Percentiles rank a stretch among this genome's conserved stretches.
These are phyloP conservation scores for Anomalospiza imberbis DNA, from an alignment of 2,797 vertebrate species.

Conservation along the genomic window DNA sequence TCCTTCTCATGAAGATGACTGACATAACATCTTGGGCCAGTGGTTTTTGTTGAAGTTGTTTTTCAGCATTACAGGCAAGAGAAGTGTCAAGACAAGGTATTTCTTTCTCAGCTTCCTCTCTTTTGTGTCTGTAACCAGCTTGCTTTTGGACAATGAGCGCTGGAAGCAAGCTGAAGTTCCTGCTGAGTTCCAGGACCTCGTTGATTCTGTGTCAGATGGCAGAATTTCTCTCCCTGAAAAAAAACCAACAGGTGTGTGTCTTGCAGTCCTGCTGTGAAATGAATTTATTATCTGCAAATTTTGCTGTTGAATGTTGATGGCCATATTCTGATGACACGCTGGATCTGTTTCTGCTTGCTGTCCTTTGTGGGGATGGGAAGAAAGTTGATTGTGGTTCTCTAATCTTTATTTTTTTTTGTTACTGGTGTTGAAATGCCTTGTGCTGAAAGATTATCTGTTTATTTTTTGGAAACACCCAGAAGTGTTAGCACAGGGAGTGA, in stretches of 20 bases:
- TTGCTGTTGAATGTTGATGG: neutral
- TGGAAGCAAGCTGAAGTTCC: conserved; percentile 99
- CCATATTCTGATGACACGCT: accelerated
- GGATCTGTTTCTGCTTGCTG: neutral
- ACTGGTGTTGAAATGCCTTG: neutral
- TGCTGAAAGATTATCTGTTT: neutral
- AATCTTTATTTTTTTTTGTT: neutral
- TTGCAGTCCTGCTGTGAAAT: neutral
- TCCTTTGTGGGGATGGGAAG: neutral
- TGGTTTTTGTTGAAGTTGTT: neutral
- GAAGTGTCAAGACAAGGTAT: neutral
- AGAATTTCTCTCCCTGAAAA: conserved; percentile 89
- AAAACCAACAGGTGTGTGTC: conserved; percentile 78
- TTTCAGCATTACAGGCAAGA: neutral
- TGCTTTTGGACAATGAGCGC: conserved; percentile 93
- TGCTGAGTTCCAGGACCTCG: conserved; percentile 94
- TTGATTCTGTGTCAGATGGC: conserved; percentile 90
- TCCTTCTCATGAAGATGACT: neutral
- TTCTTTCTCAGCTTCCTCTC: conserved; percentile 12
- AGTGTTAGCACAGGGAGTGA: neutral
- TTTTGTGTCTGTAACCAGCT: conserved; percentile 71
- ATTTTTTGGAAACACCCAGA: neutral
- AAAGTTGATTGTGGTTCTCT: neutral
- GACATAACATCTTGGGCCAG: neutral
- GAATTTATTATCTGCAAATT: neutral